Percentiles rank a stretch among this genome's conserved stretches.
Conservation (phyloP, 2,797 vertebrate genomes). For the Tokudaia muenninki region DNA sequence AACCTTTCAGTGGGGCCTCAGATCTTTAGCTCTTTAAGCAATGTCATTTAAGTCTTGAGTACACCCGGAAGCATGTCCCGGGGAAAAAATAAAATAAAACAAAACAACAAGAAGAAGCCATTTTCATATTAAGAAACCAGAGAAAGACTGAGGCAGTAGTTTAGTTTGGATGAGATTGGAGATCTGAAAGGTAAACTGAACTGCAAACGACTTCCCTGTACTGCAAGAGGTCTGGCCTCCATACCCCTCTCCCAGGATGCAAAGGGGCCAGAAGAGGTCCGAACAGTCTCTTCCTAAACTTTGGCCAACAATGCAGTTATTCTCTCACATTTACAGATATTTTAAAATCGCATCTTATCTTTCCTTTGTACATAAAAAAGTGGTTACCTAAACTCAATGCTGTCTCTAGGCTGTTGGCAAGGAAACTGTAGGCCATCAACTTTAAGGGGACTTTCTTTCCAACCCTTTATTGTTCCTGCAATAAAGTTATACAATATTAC, state of each 20-base stretch:
- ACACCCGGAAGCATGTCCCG: conserved; percentile 89
- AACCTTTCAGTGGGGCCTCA: conserved; percentile 87
- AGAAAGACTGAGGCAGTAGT: conserved; percentile 84
- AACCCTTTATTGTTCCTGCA: not conserved
- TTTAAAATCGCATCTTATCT: conserved; percentile 68
- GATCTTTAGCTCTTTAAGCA: conserved; percentile 90
- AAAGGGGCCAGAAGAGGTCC: conserved; percentile 45
- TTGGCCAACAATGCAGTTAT: conserved; percentile 31
- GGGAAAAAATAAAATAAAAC: conserved; percentile 41
- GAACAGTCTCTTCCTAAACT: conserved; percentile 60
- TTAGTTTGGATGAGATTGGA: conserved; percentile 75
- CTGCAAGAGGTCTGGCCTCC: conserved; percentile 57
- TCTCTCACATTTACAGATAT: conserved; percentile 63
- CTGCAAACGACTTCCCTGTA: conserved; percentile 78
- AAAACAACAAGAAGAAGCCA: not conserved
- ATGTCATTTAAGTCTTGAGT: conserved; percentile 88
- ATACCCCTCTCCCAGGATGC: not conserved
- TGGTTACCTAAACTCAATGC: conserved; percentile 51
- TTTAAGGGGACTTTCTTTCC: conserved; percentile 50
- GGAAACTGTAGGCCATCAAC: conserved; percentile 13
- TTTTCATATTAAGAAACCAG: conserved; percentile 84
- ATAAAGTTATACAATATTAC: not conserved
- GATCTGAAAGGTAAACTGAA: conserved; percentile 81
- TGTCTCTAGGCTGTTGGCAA: not conserved
- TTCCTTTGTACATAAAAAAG: conserved; percentile 56